A percentile compares a stretch with the other conserved stretches of the same genome.
phyloP scores from a whole-genome alignment of 2,113 vertebrate genomes.

The Sinocyclocheilus rhinocerous region DNA sequence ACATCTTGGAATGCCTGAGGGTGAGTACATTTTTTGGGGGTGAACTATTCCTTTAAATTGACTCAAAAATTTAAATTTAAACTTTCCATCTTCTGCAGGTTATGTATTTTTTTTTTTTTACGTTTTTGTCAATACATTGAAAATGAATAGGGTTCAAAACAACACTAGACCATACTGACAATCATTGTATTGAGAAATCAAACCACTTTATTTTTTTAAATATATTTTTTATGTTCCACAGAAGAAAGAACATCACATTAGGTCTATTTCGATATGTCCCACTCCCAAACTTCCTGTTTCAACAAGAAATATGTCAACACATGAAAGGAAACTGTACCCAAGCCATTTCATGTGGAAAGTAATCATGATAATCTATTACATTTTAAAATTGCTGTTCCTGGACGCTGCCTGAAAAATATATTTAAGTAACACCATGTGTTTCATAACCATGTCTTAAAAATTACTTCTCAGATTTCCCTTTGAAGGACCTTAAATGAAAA shows the following conservation, averaged over 20 bases:
- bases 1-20: neutral
- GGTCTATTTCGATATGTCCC: neutral
- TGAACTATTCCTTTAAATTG: too few relatives aligned
- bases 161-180: too few relatives aligned
- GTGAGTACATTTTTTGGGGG: too few relatives aligned
- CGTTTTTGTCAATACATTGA: too few relatives aligned
- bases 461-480: neutral
- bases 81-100: too few relatives aligned
- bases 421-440: neutral
- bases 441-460: neutral
- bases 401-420: neutral
- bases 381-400: neutral
- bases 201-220: neutral
- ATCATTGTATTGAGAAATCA: too few relatives aligned
- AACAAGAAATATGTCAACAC: neutral
- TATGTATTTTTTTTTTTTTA: too few relatives aligned
- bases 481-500: slow-evolving; percentile 14
- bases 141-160: too few relatives aligned
- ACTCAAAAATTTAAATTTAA: too few relatives aligned
- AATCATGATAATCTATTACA: neutral
- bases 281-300: neutral
- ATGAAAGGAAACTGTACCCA: neutral
- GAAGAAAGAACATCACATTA: neutral
- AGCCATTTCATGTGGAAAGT: neutral
- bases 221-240: too few relatives aligned